Base-by-base conservation (phyloP, 2,888 invertebrate species). In the Eupelmus urozonus region DNA sequence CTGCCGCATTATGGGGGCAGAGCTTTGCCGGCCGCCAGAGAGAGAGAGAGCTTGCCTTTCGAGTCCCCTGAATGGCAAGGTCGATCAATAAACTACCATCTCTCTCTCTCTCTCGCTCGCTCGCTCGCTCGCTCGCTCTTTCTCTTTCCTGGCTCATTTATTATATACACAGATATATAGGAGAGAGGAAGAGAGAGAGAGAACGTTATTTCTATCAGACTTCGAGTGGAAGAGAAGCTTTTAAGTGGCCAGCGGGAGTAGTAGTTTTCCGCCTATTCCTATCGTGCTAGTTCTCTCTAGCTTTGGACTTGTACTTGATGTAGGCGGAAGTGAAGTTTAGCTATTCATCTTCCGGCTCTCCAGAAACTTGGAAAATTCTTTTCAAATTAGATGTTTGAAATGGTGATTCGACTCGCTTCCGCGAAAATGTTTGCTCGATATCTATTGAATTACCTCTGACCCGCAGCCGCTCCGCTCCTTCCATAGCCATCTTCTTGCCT, bases 61-160 rank as follows among this genome's bases (percentile, higher is more conserved):
- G 72, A 67, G 53, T 16, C 25, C 66, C 78, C 59, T 75, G 78
- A 80, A 80, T 78, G 73, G 69, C 73, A 78, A 69, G 73, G 69
- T 78, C 73, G 78, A 78, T 78, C 78, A 49, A 73, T 73, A 78
- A 51, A 42, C 67, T 27, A 66, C 70, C 9, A 25, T 62, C 34
- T 40, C 34, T 49, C 29, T 40, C 45, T 59, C 20, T n/a, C 59
- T 60, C 23, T 57, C 49, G 5, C 60, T 62, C 27, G 63, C 13
- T 18, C n/a, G n/a, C 27, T 13, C 51, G 5, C 11, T 42, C 34
- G 1, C 29, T 16, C 7, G 18, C 9, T 2, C 29, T 29, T 7
- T 53, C 16, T 53, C 53, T 20, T 3, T 18, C 53, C 13, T 7
- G 7, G 13, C 45, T 45, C 16, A 45, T 13, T 45, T 16, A 16